Evolutionary conservation across 2,888 invertebrate genomes (phyloP).

Genomic region (Aphrophora alni): DNA sequence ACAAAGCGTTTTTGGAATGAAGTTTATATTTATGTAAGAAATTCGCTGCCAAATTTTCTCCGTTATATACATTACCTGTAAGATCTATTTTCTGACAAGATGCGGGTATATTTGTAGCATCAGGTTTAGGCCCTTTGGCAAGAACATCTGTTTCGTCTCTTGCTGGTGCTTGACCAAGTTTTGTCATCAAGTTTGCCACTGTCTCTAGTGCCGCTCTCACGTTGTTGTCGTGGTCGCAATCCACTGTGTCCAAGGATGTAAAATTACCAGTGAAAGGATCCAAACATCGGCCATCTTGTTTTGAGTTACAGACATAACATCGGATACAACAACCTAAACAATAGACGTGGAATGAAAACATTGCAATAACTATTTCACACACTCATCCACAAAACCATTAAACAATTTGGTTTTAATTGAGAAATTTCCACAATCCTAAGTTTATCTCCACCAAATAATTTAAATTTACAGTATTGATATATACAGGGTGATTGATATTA

Average conservation of each 20-base stretch:
- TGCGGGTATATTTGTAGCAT: constrained; percentile 53
- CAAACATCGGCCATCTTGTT: constrained; percentile 61
- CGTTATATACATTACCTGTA: too few species aligned
- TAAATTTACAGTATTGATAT: too few species aligned
- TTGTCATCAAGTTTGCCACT: constrained; percentile 42
- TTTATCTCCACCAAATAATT: too few species aligned
- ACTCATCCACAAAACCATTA: too few species aligned
- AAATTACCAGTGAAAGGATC: constrained; percentile 60
- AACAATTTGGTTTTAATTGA: too few species aligned
- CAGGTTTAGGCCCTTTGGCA: constrained; percentile 9
- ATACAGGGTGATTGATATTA: too few species aligned
- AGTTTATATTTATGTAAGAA: too few species aligned
- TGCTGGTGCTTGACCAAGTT: constrained; percentile 41
- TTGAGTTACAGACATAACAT: constrained; percentile 64
- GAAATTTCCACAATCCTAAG: too few species aligned
- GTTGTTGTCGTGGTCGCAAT: constrained; percentile 41
- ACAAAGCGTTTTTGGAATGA: too few species aligned
- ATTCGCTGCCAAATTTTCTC: too few species aligned
- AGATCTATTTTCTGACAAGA: constrained; percentile 57
- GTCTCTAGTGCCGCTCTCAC: constrained; percentile 40
- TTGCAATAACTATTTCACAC: too few species aligned
- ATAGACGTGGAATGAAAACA: constrained; percentile 39
- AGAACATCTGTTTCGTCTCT: constrained; percentile 34
- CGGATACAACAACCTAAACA: constrained; percentile 60
- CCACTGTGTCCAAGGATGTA: constrained; percentile 49